phyloP scores from a whole-genome alignment of 2,797 vertebrate species.

The Schizopygopsis pylzovi region DNA sequence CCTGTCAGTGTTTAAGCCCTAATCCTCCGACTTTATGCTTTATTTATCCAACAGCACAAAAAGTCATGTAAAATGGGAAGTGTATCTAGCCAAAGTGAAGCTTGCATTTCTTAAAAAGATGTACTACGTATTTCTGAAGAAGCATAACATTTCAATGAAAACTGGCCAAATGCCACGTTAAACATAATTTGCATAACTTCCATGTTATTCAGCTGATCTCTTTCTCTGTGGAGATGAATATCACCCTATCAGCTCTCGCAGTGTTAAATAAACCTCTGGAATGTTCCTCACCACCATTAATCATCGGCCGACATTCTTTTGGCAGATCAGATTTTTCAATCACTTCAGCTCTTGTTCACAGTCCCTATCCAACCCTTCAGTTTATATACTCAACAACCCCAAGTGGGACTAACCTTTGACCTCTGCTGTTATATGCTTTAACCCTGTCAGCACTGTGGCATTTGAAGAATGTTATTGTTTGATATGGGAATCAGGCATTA shows the following conservation, averaged over 20 bases:
- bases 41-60: conserved; percentile 27
- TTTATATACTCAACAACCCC: conserved; percentile 52
- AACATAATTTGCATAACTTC: conserved; percentile 9
- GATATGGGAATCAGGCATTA: conserved; percentile 55
- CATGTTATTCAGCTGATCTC: not conserved
- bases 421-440: conserved; percentile 54
- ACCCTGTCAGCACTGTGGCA: conserved; percentile 67
- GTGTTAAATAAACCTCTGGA: conserved; percentile 35
- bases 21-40: not conserved
- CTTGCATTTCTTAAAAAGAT: not conserved
- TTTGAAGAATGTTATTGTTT: conserved; percentile 74
- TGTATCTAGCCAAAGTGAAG: not conserved
- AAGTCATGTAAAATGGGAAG: conserved; percentile 19
- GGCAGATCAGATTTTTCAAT: conserved; percentile 39
- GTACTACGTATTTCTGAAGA: not conserved
- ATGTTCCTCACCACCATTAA: conserved; percentile 13
- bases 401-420: conserved; percentile 52
- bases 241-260: conserved; percentile 18
- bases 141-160: not conserved
- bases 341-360: not conserved
- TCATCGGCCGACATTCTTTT: conserved; percentile 34
- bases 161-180: not conserved
- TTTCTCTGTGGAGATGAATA: conserved; percentile 5
- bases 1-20: too few relatives aligned
- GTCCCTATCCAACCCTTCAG: conserved; percentile 37